These are phyloP conservation scores for Leucoraja ocellata DNA, from an alignment of 2,797 vertebrate species.

Conservation along the genomic window DNA sequence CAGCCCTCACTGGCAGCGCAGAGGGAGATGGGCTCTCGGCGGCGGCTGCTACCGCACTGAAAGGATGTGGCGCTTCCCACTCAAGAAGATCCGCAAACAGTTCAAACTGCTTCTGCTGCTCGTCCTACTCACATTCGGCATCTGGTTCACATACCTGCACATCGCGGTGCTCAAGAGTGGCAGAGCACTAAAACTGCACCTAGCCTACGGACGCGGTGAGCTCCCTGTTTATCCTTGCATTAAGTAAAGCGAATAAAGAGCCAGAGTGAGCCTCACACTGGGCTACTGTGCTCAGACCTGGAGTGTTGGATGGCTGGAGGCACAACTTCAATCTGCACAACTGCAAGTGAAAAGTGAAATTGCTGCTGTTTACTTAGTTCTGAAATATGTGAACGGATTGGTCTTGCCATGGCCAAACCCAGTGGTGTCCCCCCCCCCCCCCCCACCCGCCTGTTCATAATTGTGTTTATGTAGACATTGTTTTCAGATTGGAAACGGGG, in stretches of 20 bases:
- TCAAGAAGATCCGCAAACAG: conserved; percentile 97
- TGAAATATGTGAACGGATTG: background rate
- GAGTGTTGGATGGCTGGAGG: background rate
- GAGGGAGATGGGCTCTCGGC: conserved; percentile 20
- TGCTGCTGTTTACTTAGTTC: background rate
- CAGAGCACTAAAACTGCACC: conserved; percentile 81
- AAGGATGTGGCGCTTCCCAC: conserved; percentile 92
- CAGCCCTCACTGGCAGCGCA: background rate
- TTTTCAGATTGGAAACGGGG: background rate
- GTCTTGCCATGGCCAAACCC: background rate
- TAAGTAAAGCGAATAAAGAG: background rate
- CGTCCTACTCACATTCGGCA: conserved; percentile 84
- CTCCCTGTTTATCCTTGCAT: background rate
- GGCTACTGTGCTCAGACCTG: background rate
- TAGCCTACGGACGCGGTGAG: conserved; percentile 80
- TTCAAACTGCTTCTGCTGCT: conserved; percentile 89
- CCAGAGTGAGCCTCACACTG: background rate
- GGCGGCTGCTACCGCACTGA: conserved; percentile 44
- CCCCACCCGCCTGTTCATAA: background rate
- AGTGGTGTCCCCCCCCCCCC: too few relatives aligned
- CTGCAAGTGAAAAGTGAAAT: background rate
- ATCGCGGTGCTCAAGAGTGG: conserved; percentile 77
- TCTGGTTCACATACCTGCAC: conserved; percentile 94
- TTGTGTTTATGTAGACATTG: background rate
- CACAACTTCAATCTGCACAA: background rate